phyloP scores from a whole-genome alignment of 64 coral and sea anemone genomes.

The Stichodactyla helianthus region DNA sequence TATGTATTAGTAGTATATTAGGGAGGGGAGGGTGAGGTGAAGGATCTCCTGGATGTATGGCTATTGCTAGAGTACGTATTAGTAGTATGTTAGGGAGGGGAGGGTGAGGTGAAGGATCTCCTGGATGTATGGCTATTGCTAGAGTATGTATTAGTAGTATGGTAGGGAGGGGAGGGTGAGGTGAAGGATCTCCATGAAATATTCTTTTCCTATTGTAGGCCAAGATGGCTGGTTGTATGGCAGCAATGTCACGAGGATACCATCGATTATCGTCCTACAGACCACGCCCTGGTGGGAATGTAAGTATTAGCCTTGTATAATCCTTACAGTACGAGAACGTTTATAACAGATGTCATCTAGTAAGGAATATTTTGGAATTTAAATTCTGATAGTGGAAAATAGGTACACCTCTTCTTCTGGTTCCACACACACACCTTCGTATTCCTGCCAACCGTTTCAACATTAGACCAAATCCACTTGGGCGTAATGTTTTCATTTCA shows the following conservation, averaged over 20 bases:
- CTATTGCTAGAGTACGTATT: conserved; percentile 31
- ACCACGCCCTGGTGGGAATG: conserved; percentile 68
- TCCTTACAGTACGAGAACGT: no score
- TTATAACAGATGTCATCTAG: no score
- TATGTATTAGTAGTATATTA: background rate
- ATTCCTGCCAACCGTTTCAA: no score
- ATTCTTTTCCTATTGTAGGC: conserved; percentile 19
- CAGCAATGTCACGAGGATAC: conserved; percentile 44
- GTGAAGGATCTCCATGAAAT: conserved; percentile 2
- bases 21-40: background rate
- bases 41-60: conserved; percentile 34
- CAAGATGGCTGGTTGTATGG: conserved; percentile 12
- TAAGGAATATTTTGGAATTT: no score
- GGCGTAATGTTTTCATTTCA: no score
- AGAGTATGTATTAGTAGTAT: no score
- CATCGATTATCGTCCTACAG: conserved; percentile 63
- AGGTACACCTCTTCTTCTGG: no score
- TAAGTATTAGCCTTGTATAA: conserved; percentile 36
- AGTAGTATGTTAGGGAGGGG: background rate
- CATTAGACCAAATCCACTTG: no score
- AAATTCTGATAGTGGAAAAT: no score
- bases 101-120: conserved; percentile 14
- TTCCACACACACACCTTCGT: no score
- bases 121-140: background rate
- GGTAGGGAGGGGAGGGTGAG: no score